Percentiles rank a stretch among this genome's conserved stretches.
Conservation (phyloP, 2,797 vertebrate genomes). For the Urocyon cinereoargenteus region DNA sequence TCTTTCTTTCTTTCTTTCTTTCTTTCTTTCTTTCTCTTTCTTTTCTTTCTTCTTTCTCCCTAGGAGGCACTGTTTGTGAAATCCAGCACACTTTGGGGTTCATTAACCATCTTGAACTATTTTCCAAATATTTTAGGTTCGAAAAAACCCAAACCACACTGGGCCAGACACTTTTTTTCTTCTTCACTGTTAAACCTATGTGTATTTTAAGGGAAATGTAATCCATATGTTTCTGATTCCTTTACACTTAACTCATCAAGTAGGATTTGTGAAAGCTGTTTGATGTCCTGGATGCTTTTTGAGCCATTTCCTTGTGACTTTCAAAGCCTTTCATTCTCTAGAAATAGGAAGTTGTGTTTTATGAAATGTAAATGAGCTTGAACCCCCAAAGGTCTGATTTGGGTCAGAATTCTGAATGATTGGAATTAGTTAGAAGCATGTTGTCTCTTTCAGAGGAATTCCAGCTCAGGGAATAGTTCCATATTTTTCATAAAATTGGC, state of each 20-base stretch:
- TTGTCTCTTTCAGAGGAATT: background rate
- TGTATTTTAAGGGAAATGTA: constrained; percentile 75
- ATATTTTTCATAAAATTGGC: constrained; percentile 35
- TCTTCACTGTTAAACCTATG: constrained; percentile 69
- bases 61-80: constrained; percentile 21
- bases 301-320: constrained; percentile 65
- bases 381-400: constrained; percentile 61
- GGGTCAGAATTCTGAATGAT: constrained; percentile 65
- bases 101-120: constrained; percentile 61
- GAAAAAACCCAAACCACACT: constrained; percentile 53
- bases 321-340: constrained; percentile 70
- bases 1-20: background rate
- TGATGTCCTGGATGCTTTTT: constrained; percentile 72
- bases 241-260: constrained; percentile 77
- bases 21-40: background rate
- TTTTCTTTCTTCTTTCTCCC: background rate
- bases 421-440: constrained; percentile 49
- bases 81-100: constrained; percentile 42
- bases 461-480: background rate
- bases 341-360: constrained; percentile 77
- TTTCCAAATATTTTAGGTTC: constrained; percentile 73
- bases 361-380: constrained; percentile 74
- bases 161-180: constrained; percentile 29
- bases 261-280: constrained; percentile 73
- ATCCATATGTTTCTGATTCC: constrained; percentile 76